These are phyloP conservation scores for Cephalopachus bancanus DNA, from an alignment of 2,797 vertebrate species.

Conservation along the genomic window DNA sequence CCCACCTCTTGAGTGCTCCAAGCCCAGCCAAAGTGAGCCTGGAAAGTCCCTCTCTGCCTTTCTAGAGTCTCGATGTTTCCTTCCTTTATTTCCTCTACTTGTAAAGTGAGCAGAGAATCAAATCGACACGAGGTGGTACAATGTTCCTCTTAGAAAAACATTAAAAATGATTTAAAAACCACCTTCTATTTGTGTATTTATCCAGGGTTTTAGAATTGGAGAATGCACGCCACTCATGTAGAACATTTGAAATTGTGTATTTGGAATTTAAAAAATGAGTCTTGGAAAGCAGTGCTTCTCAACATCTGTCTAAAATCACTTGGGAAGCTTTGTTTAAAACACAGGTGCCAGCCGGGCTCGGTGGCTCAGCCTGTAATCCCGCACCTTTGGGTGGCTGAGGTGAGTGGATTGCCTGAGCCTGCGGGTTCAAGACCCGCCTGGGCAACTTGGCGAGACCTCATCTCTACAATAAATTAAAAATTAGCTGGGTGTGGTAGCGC, in stretches of 20 bases:
- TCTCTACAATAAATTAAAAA: too few relatives aligned
- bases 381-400: too few relatives aligned
- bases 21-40: neutral
- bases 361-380: too few relatives aligned
- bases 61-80: neutral
- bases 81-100: neutral
- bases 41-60: neutral
- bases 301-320: slow-evolving; percentile 8
- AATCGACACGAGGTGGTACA: neutral
- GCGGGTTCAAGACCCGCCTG: too few relatives aligned
- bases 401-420: too few relatives aligned
- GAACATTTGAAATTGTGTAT: slow-evolving; percentile 31
- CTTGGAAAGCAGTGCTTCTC: slow-evolving; percentile 12
- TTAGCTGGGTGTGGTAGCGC: too few relatives aligned
- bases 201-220: slow-evolving; percentile 28
- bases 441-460: too few relatives aligned
- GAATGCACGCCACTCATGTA: neutral
- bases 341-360: neutral
- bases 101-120: slow-evolving; percentile 10
- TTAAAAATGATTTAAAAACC: slow-evolving; percentile 36
- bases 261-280: slow-evolving; percentile 11
- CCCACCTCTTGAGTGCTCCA: neutral
- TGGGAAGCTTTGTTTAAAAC: neutral
- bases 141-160: slow-evolving; percentile 4
- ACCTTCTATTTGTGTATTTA: neutral